Conservation (phyloP, 2,888 invertebrate species). For the Acanthococcus lagerstroemiae region DNA sequence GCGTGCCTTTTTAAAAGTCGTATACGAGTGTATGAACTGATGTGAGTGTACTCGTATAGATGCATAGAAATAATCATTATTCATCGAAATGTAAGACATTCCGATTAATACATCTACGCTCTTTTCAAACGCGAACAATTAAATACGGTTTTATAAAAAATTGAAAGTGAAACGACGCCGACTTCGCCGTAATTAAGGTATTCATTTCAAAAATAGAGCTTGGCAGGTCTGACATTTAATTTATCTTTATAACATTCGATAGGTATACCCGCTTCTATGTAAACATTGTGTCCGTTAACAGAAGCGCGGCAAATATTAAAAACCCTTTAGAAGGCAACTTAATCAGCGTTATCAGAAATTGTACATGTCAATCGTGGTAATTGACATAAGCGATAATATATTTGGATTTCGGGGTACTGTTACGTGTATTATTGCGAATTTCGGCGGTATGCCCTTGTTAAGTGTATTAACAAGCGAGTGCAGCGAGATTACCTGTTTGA, state of each 20-base stretch:
- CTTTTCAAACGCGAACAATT: neutral
- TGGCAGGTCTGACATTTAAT: constrained; percentile 24
- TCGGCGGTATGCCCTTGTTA: too few relatives aligned
- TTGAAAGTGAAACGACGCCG: constrained; percentile 19
- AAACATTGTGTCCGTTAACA: constrained; percentile 20
- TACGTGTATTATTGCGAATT: neutral
- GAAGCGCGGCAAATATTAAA: neutral
- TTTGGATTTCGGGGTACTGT: neutral
- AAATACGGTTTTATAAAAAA: constrained; percentile 2
- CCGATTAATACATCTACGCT: constrained; percentile 20
- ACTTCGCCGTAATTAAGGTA: constrained; percentile 22
- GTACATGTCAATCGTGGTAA: neutral
- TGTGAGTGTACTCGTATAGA: too few relatives aligned
- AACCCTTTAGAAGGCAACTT: constrained; percentile 7
- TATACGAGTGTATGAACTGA: too few relatives aligned
- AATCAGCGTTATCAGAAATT: constrained; percentile 16
- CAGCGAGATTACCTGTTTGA: too few relatives aligned
- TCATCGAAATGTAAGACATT: constrained; percentile 18
- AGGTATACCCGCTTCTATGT: constrained; percentile 21
- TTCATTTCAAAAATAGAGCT: constrained; percentile 25
- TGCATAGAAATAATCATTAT: too few relatives aligned
- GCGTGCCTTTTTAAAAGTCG: too few relatives aligned
- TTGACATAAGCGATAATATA: neutral
- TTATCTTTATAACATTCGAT: constrained; percentile 22
- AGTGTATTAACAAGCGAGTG: too few relatives aligned